Conservation (phyloP, 2,797 vertebrate species). For the Menidia menidia region DNA sequence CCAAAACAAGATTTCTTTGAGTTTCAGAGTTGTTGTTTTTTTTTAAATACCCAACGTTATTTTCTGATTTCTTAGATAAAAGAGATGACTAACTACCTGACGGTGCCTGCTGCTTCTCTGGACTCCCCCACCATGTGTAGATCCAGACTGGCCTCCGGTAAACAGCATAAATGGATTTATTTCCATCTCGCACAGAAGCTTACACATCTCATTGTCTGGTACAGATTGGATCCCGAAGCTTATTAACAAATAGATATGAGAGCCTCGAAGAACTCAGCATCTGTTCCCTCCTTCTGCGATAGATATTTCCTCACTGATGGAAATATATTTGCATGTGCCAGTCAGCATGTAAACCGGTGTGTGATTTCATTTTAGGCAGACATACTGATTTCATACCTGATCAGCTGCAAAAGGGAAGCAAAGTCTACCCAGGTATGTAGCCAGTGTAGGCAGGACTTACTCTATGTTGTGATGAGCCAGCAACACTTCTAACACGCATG, state of each 20-base stretch:
- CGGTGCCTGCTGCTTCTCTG: constrained; percentile 87
- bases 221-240: not conserved
- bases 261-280: not conserved
- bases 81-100: constrained; percentile 92
- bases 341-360: constrained; percentile 69
- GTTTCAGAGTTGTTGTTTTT: too few species aligned
- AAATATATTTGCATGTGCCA: constrained; percentile 58
- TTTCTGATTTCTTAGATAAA: constrained; percentile 58
- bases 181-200: not conserved
- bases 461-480: constrained; percentile 32
- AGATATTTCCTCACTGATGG: constrained; percentile 48
- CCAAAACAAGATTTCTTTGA: not conserved
- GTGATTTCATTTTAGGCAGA: constrained; percentile 80
- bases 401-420: constrained; percentile 65
- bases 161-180: constrained; percentile 8
- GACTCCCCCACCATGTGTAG: constrained; percentile 92
- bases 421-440: constrained; percentile 73
- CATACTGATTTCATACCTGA: constrained; percentile 74
- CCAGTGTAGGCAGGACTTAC: constrained; percentile 45
- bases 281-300: constrained; percentile 26
- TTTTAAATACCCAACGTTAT: too few species aligned
- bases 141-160: constrained; percentile 93
- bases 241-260: constrained; percentile 1
- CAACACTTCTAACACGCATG: constrained; percentile 69
- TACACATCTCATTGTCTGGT: constrained; percentile 13